phyloP scores from a whole-genome alignment of 2,888 invertebrate genomes.

The Cataglyphis altisquamis region DNA sequence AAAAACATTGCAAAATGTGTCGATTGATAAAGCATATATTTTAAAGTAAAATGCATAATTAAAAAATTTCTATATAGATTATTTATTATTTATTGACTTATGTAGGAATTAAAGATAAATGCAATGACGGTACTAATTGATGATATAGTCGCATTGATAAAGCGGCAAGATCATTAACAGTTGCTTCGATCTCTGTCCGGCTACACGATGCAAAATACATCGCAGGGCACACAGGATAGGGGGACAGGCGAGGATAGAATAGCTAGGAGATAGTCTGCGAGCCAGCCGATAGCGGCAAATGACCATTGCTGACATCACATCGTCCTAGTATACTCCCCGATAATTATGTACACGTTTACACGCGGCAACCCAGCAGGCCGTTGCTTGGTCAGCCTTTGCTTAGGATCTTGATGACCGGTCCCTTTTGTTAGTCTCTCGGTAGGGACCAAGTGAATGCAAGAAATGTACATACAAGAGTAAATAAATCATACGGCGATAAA shows the following conservation, averaged over 20 bases:
- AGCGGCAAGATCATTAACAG: slow-evolving; percentile 4
- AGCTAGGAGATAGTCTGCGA: slow-evolving; percentile 74
- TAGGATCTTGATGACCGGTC: slow-evolving; percentile 82
- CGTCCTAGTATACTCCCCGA: slow-evolving; percentile 74
- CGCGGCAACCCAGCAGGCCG: slow-evolving; percentile 61
- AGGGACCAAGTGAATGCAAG: slow-evolving; percentile 24
- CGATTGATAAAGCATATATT: neutral
- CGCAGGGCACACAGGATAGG: slow-evolving; percentile 59
- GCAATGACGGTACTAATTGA: neutral
- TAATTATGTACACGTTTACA: slow-evolving; percentile 77
- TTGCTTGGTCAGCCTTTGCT: slow-evolving; percentile 86
- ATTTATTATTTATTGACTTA: neutral
- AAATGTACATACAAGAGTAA: neutral
- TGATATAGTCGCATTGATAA: neutral
- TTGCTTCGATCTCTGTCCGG: slow-evolving; percentile 56
- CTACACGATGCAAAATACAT: slow-evolving; percentile 67
- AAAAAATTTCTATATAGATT: neutral
- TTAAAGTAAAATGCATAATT: neutral
- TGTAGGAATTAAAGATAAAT: neutral
- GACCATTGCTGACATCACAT: slow-evolving; percentile 84
- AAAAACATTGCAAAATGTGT: neutral
- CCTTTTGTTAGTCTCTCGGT: slow-evolving; percentile 46
- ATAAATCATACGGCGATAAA: slow-evolving; percentile 24
- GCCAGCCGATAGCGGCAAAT: slow-evolving; percentile 83
- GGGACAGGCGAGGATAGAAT: slow-evolving; percentile 63